Conservation (phyloP, 2,888 invertebrate genomes). For the Leucophenga montana region DNA sequence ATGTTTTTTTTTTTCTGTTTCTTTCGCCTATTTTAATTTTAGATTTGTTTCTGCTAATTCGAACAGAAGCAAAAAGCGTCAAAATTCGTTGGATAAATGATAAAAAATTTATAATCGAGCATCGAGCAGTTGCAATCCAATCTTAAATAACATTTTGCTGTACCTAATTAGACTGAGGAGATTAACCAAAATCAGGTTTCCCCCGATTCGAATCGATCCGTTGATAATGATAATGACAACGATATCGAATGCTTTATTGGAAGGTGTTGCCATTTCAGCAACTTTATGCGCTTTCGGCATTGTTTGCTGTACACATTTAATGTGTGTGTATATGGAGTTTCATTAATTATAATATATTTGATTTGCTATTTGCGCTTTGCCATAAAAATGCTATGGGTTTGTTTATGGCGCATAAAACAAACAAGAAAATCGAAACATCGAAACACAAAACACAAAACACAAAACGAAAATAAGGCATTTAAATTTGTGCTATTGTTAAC, state of each 20-base stretch:
- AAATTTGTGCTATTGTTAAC: constrained; percentile 17
- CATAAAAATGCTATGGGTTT: constrained; percentile 48
- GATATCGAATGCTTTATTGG: constrained; percentile 64
- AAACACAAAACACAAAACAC: constrained; percentile 17
- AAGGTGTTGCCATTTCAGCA: constrained; percentile 57
- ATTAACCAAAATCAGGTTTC: constrained; percentile 53
- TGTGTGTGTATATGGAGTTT: constrained; percentile 36
- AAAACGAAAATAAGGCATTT: no score
- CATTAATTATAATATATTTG: constrained; percentile 57
- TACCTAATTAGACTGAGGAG: constrained; percentile 18
- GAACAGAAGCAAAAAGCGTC: constrained; percentile 66
- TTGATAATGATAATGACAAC: constrained; percentile 63
- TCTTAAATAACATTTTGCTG: constrained; percentile 21
- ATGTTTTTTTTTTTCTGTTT: no score
- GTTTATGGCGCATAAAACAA: constrained; percentile 37
- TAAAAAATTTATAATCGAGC: constrained; percentile 51
- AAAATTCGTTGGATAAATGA: constrained; percentile 63
- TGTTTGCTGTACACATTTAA: constrained; percentile 38
- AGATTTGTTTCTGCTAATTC: constrained; percentile 24
- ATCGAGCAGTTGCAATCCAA: constrained; percentile 45
- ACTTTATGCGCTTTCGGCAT: constrained; percentile 32
- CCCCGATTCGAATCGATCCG: constrained; percentile 51
- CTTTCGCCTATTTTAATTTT: no score
- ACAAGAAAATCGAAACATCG: not conserved
- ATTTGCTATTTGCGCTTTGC: constrained; percentile 53